Conservation (phyloP, 2,113 vertebrate species). For the Lucifuga dentata region DNA sequence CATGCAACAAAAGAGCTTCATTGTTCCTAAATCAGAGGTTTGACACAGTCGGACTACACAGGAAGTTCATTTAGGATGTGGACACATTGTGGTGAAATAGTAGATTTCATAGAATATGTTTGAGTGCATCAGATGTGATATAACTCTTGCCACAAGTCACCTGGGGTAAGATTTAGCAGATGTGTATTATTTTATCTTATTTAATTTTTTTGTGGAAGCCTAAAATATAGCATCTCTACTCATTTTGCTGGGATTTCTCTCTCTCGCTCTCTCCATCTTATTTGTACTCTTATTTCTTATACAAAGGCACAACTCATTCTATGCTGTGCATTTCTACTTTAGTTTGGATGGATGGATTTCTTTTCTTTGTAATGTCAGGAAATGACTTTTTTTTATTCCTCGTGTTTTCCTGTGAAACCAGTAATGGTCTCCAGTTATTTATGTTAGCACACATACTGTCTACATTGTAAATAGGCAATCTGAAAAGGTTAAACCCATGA, state of each 20-base stretch:
- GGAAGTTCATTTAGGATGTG: slow-evolving; percentile 41
- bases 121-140: slow-evolving; percentile 50
- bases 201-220: slow-evolving; percentile 53
- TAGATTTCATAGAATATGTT: slow-evolving; percentile 47
- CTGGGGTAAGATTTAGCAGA: slow-evolving; percentile 63
- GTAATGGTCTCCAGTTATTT: slow-evolving; percentile 33
- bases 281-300: slow-evolving; percentile 36
- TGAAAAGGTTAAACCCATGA: slow-evolving; percentile 29
- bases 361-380: slow-evolving; percentile 40
- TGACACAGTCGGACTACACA: slow-evolving; percentile 22
- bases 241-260: slow-evolving; percentile 47
- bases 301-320: slow-evolving; percentile 52
- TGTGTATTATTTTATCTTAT: slow-evolving; percentile 32
- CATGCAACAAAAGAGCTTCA: slow-evolving; percentile 37
- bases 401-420: slow-evolving; percentile 48
- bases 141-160: slow-evolving; percentile 54
- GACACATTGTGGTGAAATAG: slow-evolving; percentile 63
- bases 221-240: slow-evolving; percentile 58
- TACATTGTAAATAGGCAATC: slow-evolving; percentile 67
- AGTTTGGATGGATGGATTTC: slow-evolving; percentile 52
- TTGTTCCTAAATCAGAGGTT: slow-evolving; percentile 34
- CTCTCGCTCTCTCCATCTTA: slow-evolving; percentile 24
- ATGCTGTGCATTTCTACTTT: slow-evolving; percentile 44
- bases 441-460: slow-evolving; percentile 33
- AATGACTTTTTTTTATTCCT: background rate